Conservation (phyloP, 2,888 invertebrate species). For the Trachelus troglodyta region DNA sequence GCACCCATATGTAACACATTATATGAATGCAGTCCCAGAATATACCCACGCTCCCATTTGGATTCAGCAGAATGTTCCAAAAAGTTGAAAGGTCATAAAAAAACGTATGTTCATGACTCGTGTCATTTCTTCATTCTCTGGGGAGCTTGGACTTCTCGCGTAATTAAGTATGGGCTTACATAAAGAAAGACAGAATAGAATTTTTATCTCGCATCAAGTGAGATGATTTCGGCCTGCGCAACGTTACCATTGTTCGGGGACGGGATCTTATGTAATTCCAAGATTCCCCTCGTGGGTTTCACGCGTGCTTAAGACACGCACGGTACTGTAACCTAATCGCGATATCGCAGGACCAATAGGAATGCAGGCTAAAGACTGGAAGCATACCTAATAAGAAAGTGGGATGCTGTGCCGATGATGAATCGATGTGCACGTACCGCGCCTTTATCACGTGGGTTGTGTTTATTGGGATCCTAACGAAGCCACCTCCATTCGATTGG, state of each 20-base stretch:
- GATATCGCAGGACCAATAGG: background rate
- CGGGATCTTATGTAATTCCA: background rate
- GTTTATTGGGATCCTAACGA: background rate
- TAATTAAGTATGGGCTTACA: slow-evolving; percentile 8
- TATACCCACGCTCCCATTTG: background rate
- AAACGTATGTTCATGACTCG: background rate
- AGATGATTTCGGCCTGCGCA: slow-evolving; percentile 14
- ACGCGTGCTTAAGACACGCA: background rate
- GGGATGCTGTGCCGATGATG: slow-evolving; percentile 3
- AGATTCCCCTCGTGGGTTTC: background rate
- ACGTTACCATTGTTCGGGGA: slow-evolving; percentile 15
- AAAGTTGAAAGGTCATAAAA: background rate
- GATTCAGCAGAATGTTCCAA: background rate
- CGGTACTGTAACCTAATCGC: background rate
- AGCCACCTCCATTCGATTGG: background rate
- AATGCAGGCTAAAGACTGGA: background rate
- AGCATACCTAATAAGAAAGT: background rate
- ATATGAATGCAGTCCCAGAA: background rate
- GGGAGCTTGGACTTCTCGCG: slow-evolving; percentile 1
- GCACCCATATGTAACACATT: background rate
- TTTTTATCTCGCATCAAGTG: slow-evolving; percentile 10
- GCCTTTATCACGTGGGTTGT: slow-evolving; percentile 1
- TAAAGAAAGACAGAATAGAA: background rate
- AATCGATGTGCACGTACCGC: background rate
- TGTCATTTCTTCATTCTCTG: background rate